Conservation (phyloP, 1,140 invertebrate species). For the Drosophila obscura region DNA sequence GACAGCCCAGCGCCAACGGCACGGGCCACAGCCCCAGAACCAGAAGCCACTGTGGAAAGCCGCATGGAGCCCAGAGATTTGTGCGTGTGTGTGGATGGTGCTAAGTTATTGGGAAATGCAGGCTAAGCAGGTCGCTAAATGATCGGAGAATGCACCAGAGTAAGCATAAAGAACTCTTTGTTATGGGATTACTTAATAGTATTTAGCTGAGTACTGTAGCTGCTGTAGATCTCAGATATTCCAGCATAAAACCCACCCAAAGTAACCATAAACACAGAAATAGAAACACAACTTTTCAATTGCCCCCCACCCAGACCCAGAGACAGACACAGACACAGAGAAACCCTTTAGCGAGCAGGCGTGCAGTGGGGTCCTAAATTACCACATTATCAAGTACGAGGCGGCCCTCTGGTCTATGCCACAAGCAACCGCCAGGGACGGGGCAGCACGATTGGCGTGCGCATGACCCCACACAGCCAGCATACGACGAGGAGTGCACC, state of each 20-base stretch:
- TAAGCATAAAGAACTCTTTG: not conserved
- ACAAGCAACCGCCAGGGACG: conserved; percentile 5
- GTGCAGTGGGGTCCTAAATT: conserved; percentile 66
- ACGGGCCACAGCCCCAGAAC: conserved; percentile 26
- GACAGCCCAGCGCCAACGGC: conserved; percentile 52
- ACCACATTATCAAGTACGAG: conserved; percentile 76
- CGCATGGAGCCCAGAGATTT: conserved; percentile 19
- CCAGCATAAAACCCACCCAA: too few relatives aligned
- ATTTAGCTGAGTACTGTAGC: too few relatives aligned
- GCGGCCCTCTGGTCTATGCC: conserved; percentile 30
- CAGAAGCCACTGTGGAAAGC: conserved; percentile 33
- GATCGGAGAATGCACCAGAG: not conserved
- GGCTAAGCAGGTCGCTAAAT: conserved; percentile 13
- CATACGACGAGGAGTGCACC: not conserved
- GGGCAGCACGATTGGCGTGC: conserved; percentile 37
- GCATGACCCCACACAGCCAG: conserved; percentile 68
- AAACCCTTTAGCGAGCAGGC: conserved; percentile 34
- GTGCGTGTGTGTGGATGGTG: conserved; percentile 39
- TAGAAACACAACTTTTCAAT: conserved; percentile 30
- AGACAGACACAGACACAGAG: not conserved
- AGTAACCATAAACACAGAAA: conserved; percentile 1
- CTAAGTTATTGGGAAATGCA: conserved; percentile 22
- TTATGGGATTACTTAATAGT: not conserved
- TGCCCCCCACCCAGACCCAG: not conserved
- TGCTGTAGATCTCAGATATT: too few relatives aligned